Evolutionary conservation across 2,797 vertebrate species (phyloP).

Genomic region (Parambassis ranga): DNA sequence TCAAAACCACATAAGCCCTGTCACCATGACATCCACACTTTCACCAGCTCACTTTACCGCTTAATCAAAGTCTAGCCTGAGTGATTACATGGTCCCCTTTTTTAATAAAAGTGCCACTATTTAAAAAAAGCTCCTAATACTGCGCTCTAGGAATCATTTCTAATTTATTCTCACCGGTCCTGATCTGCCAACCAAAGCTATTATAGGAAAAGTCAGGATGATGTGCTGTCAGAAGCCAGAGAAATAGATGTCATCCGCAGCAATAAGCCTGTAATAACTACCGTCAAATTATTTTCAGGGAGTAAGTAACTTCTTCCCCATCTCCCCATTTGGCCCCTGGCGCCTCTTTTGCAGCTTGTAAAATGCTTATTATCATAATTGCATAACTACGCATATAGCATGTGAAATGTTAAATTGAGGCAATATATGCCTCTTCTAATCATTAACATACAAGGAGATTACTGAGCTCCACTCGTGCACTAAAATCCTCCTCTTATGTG

Average conservation of each 20-base stretch:
- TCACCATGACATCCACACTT: slow-evolving; percentile 57
- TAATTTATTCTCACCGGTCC: slow-evolving; percentile 68
- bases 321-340: slow-evolving; percentile 49
- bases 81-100: slow-evolving; percentile 53
- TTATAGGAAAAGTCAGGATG: slow-evolving; percentile 63
- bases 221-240: slow-evolving; percentile 66
- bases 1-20: slow-evolving; percentile 53
- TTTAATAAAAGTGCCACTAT: slow-evolving; percentile 53
- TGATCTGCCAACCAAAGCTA: slow-evolving; percentile 68
- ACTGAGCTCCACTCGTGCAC: slow-evolving; percentile 19
- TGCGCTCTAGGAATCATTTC: slow-evolving; percentile 62
- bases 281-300: slow-evolving; percentile 66
- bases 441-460: slow-evolving; percentile 51
- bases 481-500: slow-evolving; percentile 22
- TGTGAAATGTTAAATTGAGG: slow-evolving; percentile 40
- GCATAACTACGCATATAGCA: slow-evolving; percentile 42
- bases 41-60: slow-evolving; percentile 47
- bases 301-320: slow-evolving; percentile 54
- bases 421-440: slow-evolving; percentile 27
- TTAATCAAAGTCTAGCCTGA: slow-evolving; percentile 68
- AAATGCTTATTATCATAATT: slow-evolving; percentile 66
- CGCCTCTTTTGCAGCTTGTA: slow-evolving; percentile 49
- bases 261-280: slow-evolving; percentile 72
- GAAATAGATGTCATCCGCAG: slow-evolving; percentile 68
- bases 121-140: slow-evolving; percentile 58